Base-by-base conservation (phyloP, 2,888 invertebrate genomes). In the Diaphora mendica region DNA sequence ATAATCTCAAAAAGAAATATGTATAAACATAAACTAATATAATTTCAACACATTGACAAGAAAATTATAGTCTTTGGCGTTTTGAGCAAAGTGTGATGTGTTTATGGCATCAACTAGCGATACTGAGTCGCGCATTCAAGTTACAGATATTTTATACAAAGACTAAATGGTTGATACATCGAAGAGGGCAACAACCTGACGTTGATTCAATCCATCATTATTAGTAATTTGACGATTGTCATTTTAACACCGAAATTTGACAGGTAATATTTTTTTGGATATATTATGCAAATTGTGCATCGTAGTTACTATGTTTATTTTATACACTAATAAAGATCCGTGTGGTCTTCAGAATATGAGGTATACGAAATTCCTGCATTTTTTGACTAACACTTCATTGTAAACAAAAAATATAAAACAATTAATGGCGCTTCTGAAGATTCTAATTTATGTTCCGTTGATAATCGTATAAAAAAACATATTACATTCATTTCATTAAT, bases 31-130 rank as follows among this genome's bases (percentile, higher is more conserved):
- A 82, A 85, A 82, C 83, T 87, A 77, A 84, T 81, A 85, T 77
- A 77, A 79, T 82, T 83, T 85, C 79, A 85, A 85, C 79, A 77
- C 76, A 76, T 83, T 83, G 83, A 83, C 83, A 85, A 84, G 82
- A 86, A 86, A 82, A 83, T 76, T 71, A 82, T 84, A 88, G 88
- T 94, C 95, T 95, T 95, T 95, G 95, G 95, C 94, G 92, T 90
- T 87, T 95, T 95, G 95, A 95, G 95, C 95, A 95, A 95, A 93
- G 89, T 85, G 88, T 89, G 86, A 87, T 85, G 87, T 87, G 79
- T 83, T 86, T 93, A 94, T 94, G 94, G 93, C 93, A 91, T 91
- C 89, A 89, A 88, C 93, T 94, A 94, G 92, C 93, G 90, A 87
- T 87, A 92, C 92, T 93, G 92, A 87, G 87, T 88, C 89, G 88